Percentiles rank a stretch among this genome's conserved stretches.
phyloP scores from a whole-genome alignment of 2,113 vertebrate genomes.

The Xiphias gladius region DNA sequence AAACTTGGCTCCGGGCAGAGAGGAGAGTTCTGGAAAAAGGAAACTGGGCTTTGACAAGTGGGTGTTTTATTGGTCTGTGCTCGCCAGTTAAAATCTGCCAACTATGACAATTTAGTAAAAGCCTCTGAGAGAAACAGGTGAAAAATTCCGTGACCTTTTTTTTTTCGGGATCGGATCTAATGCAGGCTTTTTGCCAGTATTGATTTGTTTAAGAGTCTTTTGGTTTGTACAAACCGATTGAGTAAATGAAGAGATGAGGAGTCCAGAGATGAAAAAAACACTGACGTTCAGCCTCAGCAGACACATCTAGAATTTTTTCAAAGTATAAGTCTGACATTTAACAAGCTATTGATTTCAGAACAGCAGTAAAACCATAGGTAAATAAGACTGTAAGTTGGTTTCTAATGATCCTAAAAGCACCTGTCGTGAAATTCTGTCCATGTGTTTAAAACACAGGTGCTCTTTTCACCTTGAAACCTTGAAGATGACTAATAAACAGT shows the following conservation, averaged over 20 bases:
- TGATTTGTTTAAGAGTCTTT: constrained; percentile 18
- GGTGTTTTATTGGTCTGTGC: constrained; percentile 18
- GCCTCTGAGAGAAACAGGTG: constrained; percentile 21
- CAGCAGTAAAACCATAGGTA: background rate
- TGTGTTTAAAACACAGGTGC: background rate
- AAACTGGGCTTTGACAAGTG: constrained; percentile 25
- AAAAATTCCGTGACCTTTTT: background rate
- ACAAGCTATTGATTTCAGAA: background rate
- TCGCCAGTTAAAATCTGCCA: constrained; percentile 33
- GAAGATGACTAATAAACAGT: constrained; percentile 11
- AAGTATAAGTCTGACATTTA: background rate
- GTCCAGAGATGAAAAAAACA: constrained; percentile 9
- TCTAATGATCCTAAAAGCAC: background rate
- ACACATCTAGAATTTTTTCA: background rate
- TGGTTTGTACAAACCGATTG: background rate
- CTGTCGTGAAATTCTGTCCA: background rate
- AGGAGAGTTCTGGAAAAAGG: constrained; percentile 26
- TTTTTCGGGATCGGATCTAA: background rate
- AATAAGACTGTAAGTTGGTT: background rate
- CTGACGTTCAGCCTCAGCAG: background rate
- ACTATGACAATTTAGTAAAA: constrained; percentile 23
- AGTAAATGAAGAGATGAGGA: background rate
- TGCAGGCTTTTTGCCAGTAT: constrained; percentile 11
- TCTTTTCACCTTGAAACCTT: background rate
- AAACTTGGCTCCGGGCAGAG: constrained; percentile 31